phyloP scores from a whole-genome alignment of 2,113 vertebrate species.

The Zeus faber region DNA sequence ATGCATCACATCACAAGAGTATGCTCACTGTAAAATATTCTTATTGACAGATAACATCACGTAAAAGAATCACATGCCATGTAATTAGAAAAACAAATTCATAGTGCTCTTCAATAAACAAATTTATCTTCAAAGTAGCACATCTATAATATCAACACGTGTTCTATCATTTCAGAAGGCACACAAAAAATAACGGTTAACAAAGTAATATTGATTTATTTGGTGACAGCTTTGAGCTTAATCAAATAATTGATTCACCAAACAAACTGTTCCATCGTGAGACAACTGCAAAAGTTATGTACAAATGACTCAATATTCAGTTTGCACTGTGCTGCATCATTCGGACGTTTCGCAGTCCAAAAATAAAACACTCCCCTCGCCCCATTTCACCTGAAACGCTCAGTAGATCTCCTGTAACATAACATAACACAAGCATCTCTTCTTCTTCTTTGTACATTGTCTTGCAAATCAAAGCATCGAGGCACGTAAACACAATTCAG shows the following conservation, averaged over 20 bases:
- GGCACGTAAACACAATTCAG: slow-evolving; percentile 41
- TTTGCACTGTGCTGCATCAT: slow-evolving; percentile 30
- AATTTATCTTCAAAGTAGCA: too few relatives aligned
- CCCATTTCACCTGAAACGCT: slow-evolving; percentile 31
- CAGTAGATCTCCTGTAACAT: slow-evolving; percentile 20
- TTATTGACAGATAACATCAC: too few relatives aligned
- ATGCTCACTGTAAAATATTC: too few relatives aligned
- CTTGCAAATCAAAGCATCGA: slow-evolving; percentile 57
- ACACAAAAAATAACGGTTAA: too few relatives aligned
- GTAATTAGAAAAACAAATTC: too few relatives aligned
- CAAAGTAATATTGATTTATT: slow-evolving; percentile 65
- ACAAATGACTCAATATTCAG: slow-evolving; percentile 41
- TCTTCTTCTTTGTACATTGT: slow-evolving; percentile 37
- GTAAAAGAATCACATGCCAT: too few relatives aligned
- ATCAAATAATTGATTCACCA: slow-evolving; percentile 39
- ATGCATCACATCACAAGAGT: too few relatives aligned
- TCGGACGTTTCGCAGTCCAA: slow-evolving; percentile 33
- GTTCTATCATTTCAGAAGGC: too few relatives aligned
- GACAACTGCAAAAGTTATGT: slow-evolving; percentile 50
- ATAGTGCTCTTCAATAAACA: too few relatives aligned
- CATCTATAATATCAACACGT: too few relatives aligned
- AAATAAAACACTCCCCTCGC: slow-evolving; percentile 41
- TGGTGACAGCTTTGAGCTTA: slow-evolving; percentile 64
- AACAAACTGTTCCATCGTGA: slow-evolving; percentile 29
- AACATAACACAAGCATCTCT: slow-evolving; percentile 18